These are phyloP conservation scores for Myotis myotis DNA, from an alignment of 2,797 vertebrate species.

Conservation along the genomic window DNA sequence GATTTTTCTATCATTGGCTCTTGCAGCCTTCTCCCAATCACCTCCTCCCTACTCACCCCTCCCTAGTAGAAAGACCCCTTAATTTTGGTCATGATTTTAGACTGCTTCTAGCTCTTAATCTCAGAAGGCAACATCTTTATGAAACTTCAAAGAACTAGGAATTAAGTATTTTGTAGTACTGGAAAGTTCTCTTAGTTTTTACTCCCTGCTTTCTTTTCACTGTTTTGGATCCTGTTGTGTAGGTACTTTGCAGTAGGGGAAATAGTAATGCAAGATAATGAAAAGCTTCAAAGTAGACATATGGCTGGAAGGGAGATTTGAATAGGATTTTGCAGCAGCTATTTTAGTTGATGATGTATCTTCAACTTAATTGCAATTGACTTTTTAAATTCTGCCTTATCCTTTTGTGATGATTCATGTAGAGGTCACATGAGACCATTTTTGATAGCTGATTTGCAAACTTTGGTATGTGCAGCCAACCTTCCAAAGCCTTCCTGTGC, in stretches of 20 bases:
- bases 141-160: conserved; percentile 29
- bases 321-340: conserved; percentile 35
- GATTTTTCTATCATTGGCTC: conserved; percentile 9
- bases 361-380: conserved; percentile 49
- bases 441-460: conserved; percentile 50
- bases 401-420: not conserved
- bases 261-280: conserved; percentile 17
- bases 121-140: conserved; percentile 20
- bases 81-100: conserved; percentile 11
- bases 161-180: conserved; percentile 3
- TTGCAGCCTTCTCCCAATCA: not conserved
- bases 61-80: not conserved
- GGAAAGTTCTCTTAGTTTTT: conserved; percentile 37
- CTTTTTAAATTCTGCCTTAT: conserved; percentile 24
- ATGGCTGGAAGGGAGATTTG: conserved; percentile 35
- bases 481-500: conserved; percentile 6
- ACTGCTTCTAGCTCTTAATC: not conserved
- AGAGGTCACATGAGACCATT: conserved; percentile 47
- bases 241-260: conserved; percentile 6
- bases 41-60: no score
- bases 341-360: conserved; percentile 57
- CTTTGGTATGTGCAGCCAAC: not conserved
- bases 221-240: conserved; percentile 5
- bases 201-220: not conserved
- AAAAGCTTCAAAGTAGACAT: conserved; percentile 50